A percentile compares a stretch with the other conserved stretches of the same genome.
Conservation (phyloP, 1,140 invertebrate species). For the Trichomalopsis sarcophagae region DNA sequence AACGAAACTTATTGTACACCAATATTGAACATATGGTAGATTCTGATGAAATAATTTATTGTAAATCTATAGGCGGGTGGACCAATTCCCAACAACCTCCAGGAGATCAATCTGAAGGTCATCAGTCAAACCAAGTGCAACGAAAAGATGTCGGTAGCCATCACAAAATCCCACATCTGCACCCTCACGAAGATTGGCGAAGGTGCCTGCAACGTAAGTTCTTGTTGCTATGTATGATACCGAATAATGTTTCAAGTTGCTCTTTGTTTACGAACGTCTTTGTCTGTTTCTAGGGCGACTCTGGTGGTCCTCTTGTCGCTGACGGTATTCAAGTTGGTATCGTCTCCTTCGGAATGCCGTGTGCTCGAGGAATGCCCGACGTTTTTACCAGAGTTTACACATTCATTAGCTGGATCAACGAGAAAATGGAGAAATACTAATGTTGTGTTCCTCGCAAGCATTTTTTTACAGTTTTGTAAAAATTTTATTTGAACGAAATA, state of each 20-base stretch:
- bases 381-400: conserved; percentile 77
- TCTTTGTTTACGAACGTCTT: too few species aligned
- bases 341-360: conserved; percentile 78
- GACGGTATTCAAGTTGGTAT: conserved; percentile 31
- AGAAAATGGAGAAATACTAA: background rate
- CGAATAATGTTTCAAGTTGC: too few species aligned
- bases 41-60: background rate
- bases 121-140: conserved; percentile 10
- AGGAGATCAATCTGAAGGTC: conserved; percentile 14
- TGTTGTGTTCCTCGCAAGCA: background rate
- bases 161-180: conserved; percentile 27
- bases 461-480: background rate
- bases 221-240: too few species aligned
- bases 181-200: conserved; percentile 67
- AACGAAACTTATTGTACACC: too few species aligned
- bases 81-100: background rate
- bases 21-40: too few species aligned
- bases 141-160: background rate
- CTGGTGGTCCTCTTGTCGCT: conserved; percentile 37
- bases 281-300: background rate
- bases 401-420: conserved; percentile 74
- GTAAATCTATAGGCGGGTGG: background rate
- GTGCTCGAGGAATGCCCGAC: conserved; percentile 78
- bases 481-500: background rate
- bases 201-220: conserved; percentile 76